Conservation (phyloP, 2,888 invertebrate genomes). For the Microchrysa polita region DNA sequence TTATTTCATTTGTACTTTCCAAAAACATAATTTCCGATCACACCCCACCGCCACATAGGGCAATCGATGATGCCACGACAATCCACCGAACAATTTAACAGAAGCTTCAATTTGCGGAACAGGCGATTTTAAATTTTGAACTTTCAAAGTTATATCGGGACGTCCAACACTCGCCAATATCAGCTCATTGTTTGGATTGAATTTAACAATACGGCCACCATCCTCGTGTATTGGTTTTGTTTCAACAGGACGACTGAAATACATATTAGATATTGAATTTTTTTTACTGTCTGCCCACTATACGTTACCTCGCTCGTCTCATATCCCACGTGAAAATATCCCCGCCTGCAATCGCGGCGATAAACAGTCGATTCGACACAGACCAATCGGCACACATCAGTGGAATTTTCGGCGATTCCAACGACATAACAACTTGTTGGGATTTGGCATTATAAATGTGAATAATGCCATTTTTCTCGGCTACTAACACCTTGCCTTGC, state of each 20-base stretch:
- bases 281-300: background rate
- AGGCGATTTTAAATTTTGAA: constrained; percentile 69
- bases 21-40: constrained; percentile 70
- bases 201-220: constrained; percentile 70
- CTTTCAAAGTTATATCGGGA: constrained; percentile 73
- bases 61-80: constrained; percentile 72
- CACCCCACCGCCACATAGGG: constrained; percentile 71
- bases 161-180: constrained; percentile 74
- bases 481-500: constrained; percentile 75
- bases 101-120: constrained; percentile 67
- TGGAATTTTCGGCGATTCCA: constrained; percentile 71
- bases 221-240: constrained; percentile 71
- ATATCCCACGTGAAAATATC: constrained; percentile 77
- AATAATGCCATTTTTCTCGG: constrained; percentile 78
- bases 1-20: constrained; percentile 65
- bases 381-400: constrained; percentile 78
- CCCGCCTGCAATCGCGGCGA: constrained; percentile 73
- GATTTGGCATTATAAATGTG: constrained; percentile 77
- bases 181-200: constrained; percentile 71
- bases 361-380: constrained; percentile 67
- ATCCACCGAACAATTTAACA: constrained; percentile 68
- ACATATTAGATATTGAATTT: constrained; percentile 37
- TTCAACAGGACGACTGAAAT: constrained; percentile 69
- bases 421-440: constrained; percentile 73
- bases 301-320: constrained; percentile 70